These are phyloP conservation scores for Poeciliopsis retropinna DNA, from an alignment of 2,113 vertebrate species.

Conservation along the genomic window DNA sequence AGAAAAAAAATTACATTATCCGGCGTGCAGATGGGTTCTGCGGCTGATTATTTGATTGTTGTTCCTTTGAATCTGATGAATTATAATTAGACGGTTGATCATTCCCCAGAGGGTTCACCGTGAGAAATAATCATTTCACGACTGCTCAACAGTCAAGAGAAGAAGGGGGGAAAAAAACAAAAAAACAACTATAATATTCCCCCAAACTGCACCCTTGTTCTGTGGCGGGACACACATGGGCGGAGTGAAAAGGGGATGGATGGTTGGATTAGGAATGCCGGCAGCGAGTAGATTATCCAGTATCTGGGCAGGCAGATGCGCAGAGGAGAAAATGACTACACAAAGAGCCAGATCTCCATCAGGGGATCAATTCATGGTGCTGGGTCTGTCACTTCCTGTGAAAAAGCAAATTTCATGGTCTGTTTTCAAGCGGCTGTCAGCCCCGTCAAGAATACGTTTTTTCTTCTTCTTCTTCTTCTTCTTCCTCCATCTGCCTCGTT, in stretches of 20 bases:
- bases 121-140: conserved; percentile 66
- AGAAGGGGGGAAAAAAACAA: conserved; percentile 50
- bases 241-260: conserved; percentile 67
- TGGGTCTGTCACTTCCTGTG: conserved; percentile 75
- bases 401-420: conserved; percentile 81
- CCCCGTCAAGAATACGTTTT: conserved; percentile 39
- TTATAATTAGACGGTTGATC: conserved; percentile 73
- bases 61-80: conserved; percentile 60
- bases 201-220: conserved; percentile 66
- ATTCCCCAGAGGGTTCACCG: conserved; percentile 66
- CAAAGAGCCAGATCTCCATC: conserved; percentile 81
- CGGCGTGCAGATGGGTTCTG: conserved; percentile 44
- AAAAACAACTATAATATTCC: conserved; percentile 71
- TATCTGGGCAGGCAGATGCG: conserved; percentile 80
- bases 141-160: conserved; percentile 55
- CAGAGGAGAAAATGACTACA: conserved; percentile 71
- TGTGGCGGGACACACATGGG: conserved; percentile 68
- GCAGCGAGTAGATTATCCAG: conserved; percentile 79
- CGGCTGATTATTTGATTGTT: conserved; percentile 58
- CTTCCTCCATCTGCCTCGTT: conserved; percentile 16
- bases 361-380: conserved; percentile 74
- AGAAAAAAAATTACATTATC: conserved; percentile 9
- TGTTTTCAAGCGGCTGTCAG: conserved; percentile 68
- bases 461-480: no score
- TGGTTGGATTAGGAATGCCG: conserved; percentile 77